Base-by-base conservation (phyloP, 2,113 vertebrate genomes). In the Phylloscopus trochiloides region DNA sequence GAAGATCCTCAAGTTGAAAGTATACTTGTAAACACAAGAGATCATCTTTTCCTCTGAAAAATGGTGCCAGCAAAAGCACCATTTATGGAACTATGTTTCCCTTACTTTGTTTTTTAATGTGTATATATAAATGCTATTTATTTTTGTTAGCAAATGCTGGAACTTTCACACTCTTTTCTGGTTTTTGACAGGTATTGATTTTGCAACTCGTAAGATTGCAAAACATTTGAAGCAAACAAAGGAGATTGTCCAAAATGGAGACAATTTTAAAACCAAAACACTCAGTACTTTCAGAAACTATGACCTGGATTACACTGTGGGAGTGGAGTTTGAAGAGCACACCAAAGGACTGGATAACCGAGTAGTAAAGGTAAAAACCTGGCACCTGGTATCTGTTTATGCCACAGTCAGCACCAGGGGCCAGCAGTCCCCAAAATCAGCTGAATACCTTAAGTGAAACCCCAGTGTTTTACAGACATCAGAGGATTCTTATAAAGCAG, bases 211-310 rank as follows among this genome's bases (percentile, higher is more conserved):
- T 63, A 99, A 99, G 98, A 98, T 99, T 29, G 99, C 99, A 4
- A 28, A 76, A 32, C 98, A 98, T 85, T 98, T 99, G 96, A 98
- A 86, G 55, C 99, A 99, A 98, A 99, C 99, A 1, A 99, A 99
- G 86, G 97, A 99, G 54, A 97, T 99, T 8, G 93, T 98, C 70
- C 99, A 99, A 96, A 95, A 99, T 0, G 99, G 99, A 36, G 97
- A 99, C 94, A 97, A 97, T 89, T 99, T 99, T 90, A 98, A 99
- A 95, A 99, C 98, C 5, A 99, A 98, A 96, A 99, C 99, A 32
- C 92, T 98, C 75, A 99, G 99, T 98, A 99, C 98, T 15, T 99
- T 99, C 96, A 98, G 99, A 67, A 99, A 99, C 97, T 99, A 99
- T 8, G 97, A 99, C 3, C 6, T 99, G 88, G 97, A 99, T 96